phyloP scores from a whole-genome alignment of 2,113 vertebrate genomes.

The Cinclus mexicanus region DNA sequence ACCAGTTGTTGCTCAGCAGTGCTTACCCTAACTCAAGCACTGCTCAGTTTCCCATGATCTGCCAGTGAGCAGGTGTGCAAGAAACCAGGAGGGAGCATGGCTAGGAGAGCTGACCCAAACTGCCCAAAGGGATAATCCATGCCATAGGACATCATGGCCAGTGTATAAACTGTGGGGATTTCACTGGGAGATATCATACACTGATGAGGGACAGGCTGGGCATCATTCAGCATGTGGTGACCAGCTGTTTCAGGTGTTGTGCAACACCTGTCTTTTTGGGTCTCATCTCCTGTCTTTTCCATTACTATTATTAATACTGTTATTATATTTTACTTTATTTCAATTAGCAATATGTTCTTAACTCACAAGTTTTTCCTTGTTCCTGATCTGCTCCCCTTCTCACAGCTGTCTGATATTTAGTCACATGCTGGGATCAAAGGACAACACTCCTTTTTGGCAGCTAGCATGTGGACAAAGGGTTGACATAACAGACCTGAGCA shows the following conservation, averaged over 20 bases:
- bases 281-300: background rate
- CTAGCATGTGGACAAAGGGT: background rate
- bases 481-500: background rate
- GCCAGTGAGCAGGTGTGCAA: background rate
- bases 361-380: background rate
- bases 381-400: background rate
- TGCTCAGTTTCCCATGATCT: background rate
- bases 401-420: background rate
- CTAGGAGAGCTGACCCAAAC: background rate
- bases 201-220: background rate
- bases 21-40: background rate
- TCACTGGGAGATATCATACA: background rate
- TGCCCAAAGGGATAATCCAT: too few species aligned
- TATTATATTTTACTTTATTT: background rate
- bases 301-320: background rate
- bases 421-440: background rate
- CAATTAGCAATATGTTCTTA: background rate
- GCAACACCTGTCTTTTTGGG: background rate
- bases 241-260: accelerated
- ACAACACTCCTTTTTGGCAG: background rate
- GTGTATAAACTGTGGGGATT: background rate
- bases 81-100: background rate
- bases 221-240: background rate
- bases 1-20: background rate
- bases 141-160: accelerated